A percentile compares a stretch with the other conserved stretches of the same genome.
phyloP scores from a whole-genome alignment of 2,888 invertebrate species.

The Apomyelois bistriatella region DNA sequence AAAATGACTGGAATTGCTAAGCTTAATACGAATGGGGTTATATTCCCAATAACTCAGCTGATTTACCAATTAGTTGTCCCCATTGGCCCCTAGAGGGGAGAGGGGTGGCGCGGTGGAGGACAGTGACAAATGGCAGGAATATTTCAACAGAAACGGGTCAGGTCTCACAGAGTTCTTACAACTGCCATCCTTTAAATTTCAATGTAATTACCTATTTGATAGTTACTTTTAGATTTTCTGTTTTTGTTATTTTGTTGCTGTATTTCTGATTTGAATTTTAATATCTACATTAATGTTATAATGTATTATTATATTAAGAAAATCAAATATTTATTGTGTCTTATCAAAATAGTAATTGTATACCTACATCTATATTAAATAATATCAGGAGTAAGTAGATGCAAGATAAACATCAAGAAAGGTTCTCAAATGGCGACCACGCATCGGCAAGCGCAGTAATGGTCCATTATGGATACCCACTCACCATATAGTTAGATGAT shows the following conservation, averaged over 20 bases:
- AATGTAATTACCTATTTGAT: constrained; percentile 13
- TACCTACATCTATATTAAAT: too few species aligned
- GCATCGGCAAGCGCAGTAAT: too few species aligned
- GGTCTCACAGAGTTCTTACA: constrained; percentile 11
- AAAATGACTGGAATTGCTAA: not conserved
- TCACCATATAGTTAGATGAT: too few species aligned
- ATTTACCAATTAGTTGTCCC: constrained; percentile 16
- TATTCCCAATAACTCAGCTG: constrained; percentile 17
- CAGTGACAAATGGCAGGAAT: constrained; percentile 17
- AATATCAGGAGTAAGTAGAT: too few species aligned
- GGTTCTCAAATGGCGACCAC: too few species aligned
- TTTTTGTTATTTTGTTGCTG: not conserved
- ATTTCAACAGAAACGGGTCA: constrained; percentile 16
- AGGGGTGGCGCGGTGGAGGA: constrained; percentile 9
- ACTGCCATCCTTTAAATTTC: constrained; percentile 17
- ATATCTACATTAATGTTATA: too few species aligned
- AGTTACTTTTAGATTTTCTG: constrained; percentile 7
- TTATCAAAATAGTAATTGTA: too few species aligned
- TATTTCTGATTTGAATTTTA: not conserved
- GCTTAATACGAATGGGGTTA: constrained; percentile 11
- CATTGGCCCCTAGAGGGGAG: not conserved
- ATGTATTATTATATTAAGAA: too few species aligned
- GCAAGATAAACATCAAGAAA: too few species aligned
- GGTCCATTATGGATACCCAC: too few species aligned
- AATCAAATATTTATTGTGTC: too few species aligned